Evolutionary conservation across 2,113 vertebrate genomes (phyloP), one percentile per base, ranked within the genome.

Genomic region (Chlamydotis undulata): DNA sequence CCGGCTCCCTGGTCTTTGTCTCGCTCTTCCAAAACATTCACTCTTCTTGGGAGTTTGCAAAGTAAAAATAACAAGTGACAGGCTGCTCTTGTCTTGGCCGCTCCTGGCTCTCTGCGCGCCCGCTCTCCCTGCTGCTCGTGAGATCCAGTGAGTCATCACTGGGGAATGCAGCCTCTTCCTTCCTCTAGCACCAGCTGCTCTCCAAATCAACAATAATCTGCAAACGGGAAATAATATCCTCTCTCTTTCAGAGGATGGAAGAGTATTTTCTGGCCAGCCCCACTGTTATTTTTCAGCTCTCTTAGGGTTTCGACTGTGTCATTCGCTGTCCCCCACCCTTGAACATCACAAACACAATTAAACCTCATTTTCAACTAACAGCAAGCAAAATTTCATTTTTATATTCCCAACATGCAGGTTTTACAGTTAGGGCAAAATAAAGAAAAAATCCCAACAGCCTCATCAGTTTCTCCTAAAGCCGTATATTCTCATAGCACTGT

Each of bases 111-210:
- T 12, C 87, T 78, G 96, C 6, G 0, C 63, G 26, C 43, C 11
- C 39, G 7, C 60, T 87, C 61, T 90, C 69, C 89, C 67, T 23
- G 43, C 45, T 88, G 70, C 95, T 94, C 24, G 3, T 31, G 75
- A 79, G 77, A 92, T 59, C 74, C 76, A 80, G 17, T 93, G 92
- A 95, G 71, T 90, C 95, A 96, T 5, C 4, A 2, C 91, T 61
- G 56, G 61, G 81, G 95, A 94, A 71, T 3, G 3, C 76, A 94
- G 64, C 33, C 70, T 78, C 86, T 96, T 95, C 92, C 86, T 96
- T 95, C 92, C 90, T 88, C 89, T 83, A 88, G 37, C n/a, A 78
- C 88, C 88, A n/a, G 71, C 93, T 97, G 87, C 75, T 96, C 88
- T 67, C n/a, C 1, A 89, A 93, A 93, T 79, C 94, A 92, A 89